A percentile compares a stretch with the other conserved stretches of the same genome.
Conservation (phyloP, 2,797 vertebrate genomes). For the Enteromius mattozi region DNA sequence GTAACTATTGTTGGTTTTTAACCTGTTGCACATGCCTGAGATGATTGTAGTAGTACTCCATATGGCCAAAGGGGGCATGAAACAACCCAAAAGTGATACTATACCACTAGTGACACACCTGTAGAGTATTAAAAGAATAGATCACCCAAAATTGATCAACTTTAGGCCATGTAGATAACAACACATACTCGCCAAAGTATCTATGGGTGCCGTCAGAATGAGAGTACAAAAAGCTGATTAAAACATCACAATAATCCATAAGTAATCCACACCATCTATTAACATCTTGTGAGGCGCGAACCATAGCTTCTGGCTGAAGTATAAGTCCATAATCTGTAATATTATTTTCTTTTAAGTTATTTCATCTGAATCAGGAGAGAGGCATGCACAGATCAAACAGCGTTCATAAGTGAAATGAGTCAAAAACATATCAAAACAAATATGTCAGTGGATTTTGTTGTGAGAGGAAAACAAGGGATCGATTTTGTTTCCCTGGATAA, state of each 20-base stretch:
- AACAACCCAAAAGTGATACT: conserved; percentile 45
- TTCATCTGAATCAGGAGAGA: not conserved
- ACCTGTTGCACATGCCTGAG: conserved; percentile 54
- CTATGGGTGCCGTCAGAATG: not conserved
- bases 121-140: conserved; percentile 4
- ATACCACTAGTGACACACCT: conserved; percentile 18
- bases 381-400: not conserved
- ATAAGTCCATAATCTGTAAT: not conserved
- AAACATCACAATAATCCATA: not conserved
- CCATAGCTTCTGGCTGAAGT: not conserved
- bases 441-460: not conserved
- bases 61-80: conserved; percentile 53
- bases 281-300: not conserved
- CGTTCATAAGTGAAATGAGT: not conserved
- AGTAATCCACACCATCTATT: not conserved
- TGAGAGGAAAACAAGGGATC: not conserved
- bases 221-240: not conserved
- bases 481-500: not conserved
- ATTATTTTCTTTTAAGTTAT: not conserved
- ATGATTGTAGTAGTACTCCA: conserved; percentile 62
- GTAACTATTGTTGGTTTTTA: conserved; percentile 60
- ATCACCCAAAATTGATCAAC: not conserved
- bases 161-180: not conserved
- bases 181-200: not conserved
- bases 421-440: not conserved